phyloP scores from a whole-genome alignment of 2,888 invertebrate genomes.

The Carterocephalus palaemon region DNA sequence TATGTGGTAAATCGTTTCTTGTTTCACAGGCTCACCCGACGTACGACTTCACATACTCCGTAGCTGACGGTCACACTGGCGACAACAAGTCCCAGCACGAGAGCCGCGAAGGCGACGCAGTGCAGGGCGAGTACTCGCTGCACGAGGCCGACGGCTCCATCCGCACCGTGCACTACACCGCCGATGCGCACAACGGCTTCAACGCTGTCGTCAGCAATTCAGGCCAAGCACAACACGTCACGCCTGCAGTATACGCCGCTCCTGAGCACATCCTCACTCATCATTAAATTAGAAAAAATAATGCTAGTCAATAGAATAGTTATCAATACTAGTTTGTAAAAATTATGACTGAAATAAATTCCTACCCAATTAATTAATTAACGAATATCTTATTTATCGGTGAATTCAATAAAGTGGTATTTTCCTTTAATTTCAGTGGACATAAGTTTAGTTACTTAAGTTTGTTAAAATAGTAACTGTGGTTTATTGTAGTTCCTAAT shows the following conservation, averaged over 20 bases:
- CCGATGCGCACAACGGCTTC: slow-evolving; percentile 63
- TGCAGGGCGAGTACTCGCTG: slow-evolving; percentile 71
- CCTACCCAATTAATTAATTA: too few relatives aligned
- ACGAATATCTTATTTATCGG: too few relatives aligned
- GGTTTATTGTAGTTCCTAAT: too few relatives aligned
- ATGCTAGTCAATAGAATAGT: slow-evolving; percentile 10
- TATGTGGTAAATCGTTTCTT: too few relatives aligned
- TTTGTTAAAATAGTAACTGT: too few relatives aligned
- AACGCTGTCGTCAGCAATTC: slow-evolving; percentile 40
- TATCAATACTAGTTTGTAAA: not conserved
- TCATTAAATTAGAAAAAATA: too few relatives aligned
- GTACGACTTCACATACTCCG: slow-evolving; percentile 74
- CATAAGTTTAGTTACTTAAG: too few relatives aligned
- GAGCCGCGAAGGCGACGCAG: slow-evolving; percentile 74
- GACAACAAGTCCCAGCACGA: slow-evolving; percentile 78
- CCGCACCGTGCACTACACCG: slow-evolving; percentile 70
- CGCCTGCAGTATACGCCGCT: slow-evolving; percentile 6
- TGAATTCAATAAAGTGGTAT: too few relatives aligned
- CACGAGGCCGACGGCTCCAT: slow-evolving; percentile 69
- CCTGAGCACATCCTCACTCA: slow-evolving; percentile 21
- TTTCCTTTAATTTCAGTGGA: too few relatives aligned
- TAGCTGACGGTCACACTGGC: slow-evolving; percentile 73
- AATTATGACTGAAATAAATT: not conserved
- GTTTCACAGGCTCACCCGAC: slow-evolving; percentile 61
- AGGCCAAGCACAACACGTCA: slow-evolving; percentile 31